phyloP scores from a whole-genome alignment of 2,113 vertebrate species.

The Corythornis vintsioides region DNA sequence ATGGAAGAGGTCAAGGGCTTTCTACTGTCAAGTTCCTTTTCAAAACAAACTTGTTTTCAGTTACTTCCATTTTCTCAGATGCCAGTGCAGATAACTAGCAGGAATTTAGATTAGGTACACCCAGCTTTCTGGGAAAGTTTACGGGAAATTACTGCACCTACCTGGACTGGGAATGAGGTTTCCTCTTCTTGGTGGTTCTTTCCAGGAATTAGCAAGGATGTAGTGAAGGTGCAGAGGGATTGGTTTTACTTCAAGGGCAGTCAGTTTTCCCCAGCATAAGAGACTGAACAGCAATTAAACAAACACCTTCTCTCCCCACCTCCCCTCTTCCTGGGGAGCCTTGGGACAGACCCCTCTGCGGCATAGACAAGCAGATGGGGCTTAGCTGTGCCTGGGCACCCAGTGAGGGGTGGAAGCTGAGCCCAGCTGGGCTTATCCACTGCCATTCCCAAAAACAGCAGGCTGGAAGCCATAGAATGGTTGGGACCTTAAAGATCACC shows the following conservation, averaged over 20 bases:
- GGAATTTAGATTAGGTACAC: neutral
- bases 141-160: neutral
- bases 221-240: neutral
- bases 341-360: neutral
- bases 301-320: neutral
- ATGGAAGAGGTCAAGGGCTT: neutral
- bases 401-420: neutral
- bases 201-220: neutral
- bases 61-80: conserved; percentile 12
- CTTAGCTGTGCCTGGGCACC: neutral
- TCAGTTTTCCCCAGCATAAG: neutral
- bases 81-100: neutral
- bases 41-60: conserved; percentile 21
- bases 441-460: neutral
- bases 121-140: neutral
- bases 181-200: neutral
- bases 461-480: neutral
- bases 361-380: neutral
- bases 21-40: neutral
- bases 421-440: neutral
- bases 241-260: neutral
- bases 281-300: neutral
- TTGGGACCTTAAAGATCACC: too few relatives aligned
- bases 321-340: neutral
- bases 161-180: neutral